Evolutionary conservation across 1,140 invertebrate species (phyloP), one percentile per base, ranked within the genome.

Genomic region (Solenopsis invicta): DNA sequence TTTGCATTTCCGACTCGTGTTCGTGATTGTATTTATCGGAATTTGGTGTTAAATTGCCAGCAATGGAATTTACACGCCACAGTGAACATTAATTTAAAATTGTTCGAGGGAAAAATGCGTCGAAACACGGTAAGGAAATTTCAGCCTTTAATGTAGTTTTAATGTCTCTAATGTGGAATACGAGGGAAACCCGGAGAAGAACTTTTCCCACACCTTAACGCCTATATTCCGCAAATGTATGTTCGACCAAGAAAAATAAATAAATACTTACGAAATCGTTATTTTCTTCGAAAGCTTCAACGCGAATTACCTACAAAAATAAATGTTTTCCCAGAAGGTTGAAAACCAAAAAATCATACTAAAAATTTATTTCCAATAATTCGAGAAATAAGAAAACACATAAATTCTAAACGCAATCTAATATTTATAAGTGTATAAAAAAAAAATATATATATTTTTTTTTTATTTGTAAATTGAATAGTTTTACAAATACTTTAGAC

Each of bases 11-110:
- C 29, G n/a, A 45, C 41, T 48, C 4, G 48, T 52, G 12, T 18
- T 13, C 76, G 48, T 52, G 72, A 66, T 87, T 67, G 74, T 69
- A 41, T 80, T 86, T 67, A 75, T 10, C 76, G 86, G 87, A 88
- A 87, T 88, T 87, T 82, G 67, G 41, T 82, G 87, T 87, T 87
- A 88, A 88, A 88, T 88, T 88, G 87, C 74, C 77, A 29, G 50
- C 59, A 71, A 56, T 52, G 69, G 87, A 88, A 88, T 88, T 87
- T 87, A 87, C 69, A 87, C 76, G 85, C 61, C 54, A 76, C 41
- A n/a, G 9, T 62, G 85, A 69, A 61, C 85, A 82, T 34, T 87
- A 87, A 88, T 88, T 87, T 82, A 87, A 87, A 74, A 87, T 81
- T 59, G 52, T 50, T 82, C 29, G 29, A 41, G 37, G 2, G 9